phyloP scores from a whole-genome alignment of 92 coral and sea anemone genomes.

The Phenganax subtilis region DNA sequence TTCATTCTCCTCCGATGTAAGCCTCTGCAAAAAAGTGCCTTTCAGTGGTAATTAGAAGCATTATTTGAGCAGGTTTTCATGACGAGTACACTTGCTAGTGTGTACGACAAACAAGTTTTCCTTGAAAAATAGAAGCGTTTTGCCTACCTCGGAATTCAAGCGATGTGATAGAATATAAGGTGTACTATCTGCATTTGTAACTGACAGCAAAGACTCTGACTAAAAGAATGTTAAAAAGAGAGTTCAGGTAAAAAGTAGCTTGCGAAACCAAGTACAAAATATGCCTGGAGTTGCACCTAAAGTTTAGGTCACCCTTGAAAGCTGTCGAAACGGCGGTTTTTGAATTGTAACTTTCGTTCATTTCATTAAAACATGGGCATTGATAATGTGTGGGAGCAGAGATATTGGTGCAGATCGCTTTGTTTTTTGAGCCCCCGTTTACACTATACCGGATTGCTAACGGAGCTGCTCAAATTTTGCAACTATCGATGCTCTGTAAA shows the following conservation, averaged over 20 bases:
- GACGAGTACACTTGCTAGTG: not conserved
- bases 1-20: not conserved
- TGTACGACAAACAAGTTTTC: not conserved
- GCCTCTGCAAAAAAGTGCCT: not conserved
- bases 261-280: not conserved
- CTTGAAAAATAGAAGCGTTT: not conserved
- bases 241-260: slow-evolving; percentile 31
- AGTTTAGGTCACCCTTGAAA: too few relatives aligned
- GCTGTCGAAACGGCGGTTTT: too few relatives aligned
- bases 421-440: too few relatives aligned
- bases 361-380: too few relatives aligned
- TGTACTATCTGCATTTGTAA: slow-evolving; percentile 83
- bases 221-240: slow-evolving; percentile 12
- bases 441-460: too few relatives aligned
- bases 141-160: slow-evolving; percentile 60
- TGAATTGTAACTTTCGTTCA: too few relatives aligned
- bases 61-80: too few relatives aligned
- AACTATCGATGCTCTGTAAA: too few relatives aligned
- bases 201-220: slow-evolving; percentile 87
- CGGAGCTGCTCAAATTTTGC: too few relatives aligned
- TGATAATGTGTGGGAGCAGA: too few relatives aligned
- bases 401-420: too few relatives aligned
- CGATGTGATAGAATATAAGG: slow-evolving; percentile 82
- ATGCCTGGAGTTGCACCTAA: too few relatives aligned
- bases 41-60: not conserved